These are phyloP conservation scores for Paramuricea clavata DNA, from an alignment of 92 coral and sea anemone genomes.

Conservation along the genomic window DNA sequence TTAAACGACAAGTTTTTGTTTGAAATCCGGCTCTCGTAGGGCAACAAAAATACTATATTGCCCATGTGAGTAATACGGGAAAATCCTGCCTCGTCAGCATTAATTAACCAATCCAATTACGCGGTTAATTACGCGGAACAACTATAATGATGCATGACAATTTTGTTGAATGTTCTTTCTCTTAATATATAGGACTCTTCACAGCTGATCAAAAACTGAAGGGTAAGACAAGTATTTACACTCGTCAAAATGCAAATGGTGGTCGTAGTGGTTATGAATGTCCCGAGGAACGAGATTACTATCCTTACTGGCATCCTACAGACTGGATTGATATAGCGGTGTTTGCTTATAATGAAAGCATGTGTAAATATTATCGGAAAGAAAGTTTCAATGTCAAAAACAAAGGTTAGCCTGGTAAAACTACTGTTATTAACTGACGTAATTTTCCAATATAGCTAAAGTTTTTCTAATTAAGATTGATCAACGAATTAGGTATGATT, in stretches of 20 bases:
- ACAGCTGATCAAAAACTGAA: constrained; percentile 96
- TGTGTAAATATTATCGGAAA: constrained; percentile 79
- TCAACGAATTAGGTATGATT: too few relatives aligned
- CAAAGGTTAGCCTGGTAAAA: constrained; percentile 68
- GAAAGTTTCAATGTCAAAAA: constrained; percentile 95
- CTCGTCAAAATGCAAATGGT: constrained; percentile 94
- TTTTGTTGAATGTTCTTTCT: background rate
- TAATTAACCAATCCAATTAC: too few relatives aligned
- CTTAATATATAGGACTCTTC: constrained; percentile 84
- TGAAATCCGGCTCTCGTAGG: too few relatives aligned
- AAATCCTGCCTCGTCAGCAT: too few relatives aligned
- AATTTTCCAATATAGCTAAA: too few relatives aligned
- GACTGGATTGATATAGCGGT: constrained; percentile 97
- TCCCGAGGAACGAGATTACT: constrained; percentile 95
- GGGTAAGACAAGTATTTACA: constrained; percentile 75
- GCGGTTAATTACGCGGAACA: too few relatives aligned
- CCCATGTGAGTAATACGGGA: too few relatives aligned
- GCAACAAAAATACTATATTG: too few relatives aligned
- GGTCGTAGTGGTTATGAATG: constrained; percentile 95
- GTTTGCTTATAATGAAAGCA: constrained; percentile 74
- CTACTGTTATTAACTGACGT: background rate
- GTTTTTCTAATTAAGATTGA: too few relatives aligned
- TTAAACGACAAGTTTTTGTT: too few relatives aligned
- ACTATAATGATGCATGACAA: too few relatives aligned
- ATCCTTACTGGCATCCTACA: constrained; percentile 98